Base-by-base conservation (phyloP, 35 echinoderm and acorn worm genomes). In the Stichopus chloronotus region DNA sequence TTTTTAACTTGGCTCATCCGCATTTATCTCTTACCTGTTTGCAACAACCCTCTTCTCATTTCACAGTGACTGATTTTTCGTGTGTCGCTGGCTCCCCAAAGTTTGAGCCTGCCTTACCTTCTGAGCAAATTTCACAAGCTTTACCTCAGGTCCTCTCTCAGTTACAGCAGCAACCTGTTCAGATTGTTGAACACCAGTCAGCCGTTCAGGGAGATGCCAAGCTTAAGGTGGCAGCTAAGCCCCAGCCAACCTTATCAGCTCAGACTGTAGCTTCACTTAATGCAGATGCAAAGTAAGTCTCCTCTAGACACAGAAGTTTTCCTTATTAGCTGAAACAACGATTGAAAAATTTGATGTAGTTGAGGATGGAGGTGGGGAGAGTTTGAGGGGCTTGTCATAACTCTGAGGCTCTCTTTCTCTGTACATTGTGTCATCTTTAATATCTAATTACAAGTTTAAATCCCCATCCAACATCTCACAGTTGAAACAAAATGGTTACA, bases 251-350 rank as follows among this genome's bases (percentile, higher is more conserved):
- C 19, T 63, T 58, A n/a, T n/a, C 57, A 63, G 58, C 57, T 7
- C 86, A 88, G 58, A 88, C 58, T 14, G 25, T 88, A 14, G 25
- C 61, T 25, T 57, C 86, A 14, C 58, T 88, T 6, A 55, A 88
- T 55, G 57, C 86, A 63, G 56, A 88, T 4, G 86, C 86, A 60
- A 88, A 69, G 86, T 88, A 69, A 65, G 52, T 57, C 5, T 24
- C 0, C 12, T 76, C 72, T 76, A 6, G 5, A 17, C 0, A 76
- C 0, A 13, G 53, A 22, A 30, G 24, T 83, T 83, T 83, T 30
- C 53, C 30, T 43, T 43, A 43, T 43, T 43, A 43, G 30, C 30
- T 72, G 69, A 72, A 16, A 16, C 69, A 43, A 43, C 30, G 30
- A 43, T 43, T 43, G 30, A 43, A 43, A 43, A 43, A 43, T 43